A percentile compares a stretch with the other conserved stretches of the same genome.
Evolutionary conservation across 2,113 vertebrate species (phyloP).

Genomic region (Austrofundulus limnaeus): DNA sequence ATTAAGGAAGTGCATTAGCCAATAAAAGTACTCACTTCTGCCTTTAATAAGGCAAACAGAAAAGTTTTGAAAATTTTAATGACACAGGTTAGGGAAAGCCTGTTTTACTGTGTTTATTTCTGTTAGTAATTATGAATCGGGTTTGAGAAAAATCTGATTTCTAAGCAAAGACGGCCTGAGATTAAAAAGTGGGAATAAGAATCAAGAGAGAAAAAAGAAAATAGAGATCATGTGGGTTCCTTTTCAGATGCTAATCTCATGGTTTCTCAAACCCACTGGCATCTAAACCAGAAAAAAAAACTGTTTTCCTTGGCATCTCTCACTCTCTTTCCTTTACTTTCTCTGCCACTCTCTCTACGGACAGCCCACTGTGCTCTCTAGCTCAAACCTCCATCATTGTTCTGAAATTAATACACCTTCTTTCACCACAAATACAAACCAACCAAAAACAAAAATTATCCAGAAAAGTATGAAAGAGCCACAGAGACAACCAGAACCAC

Average conservation of each 20-base stretch:
- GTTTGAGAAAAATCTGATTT: background rate
- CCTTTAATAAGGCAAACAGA: too few relatives aligned
- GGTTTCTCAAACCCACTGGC: constrained; percentile 64
- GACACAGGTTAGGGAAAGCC: constrained; percentile 26
- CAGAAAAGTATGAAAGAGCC: constrained; percentile 30
- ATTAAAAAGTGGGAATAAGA: constrained; percentile 35
- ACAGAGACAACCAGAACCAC: constrained; percentile 17
- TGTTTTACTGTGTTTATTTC: constrained; percentile 1
- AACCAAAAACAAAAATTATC: constrained; percentile 13
- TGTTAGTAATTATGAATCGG: too few relatives aligned
- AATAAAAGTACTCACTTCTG: too few relatives aligned
- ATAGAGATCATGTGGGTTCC: constrained; percentile 35
- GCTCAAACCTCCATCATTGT: constrained; percentile 21
- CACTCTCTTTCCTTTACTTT: constrained; percentile 27
- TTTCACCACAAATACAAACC: constrained; percentile 51
- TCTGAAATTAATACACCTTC: constrained; percentile 35
- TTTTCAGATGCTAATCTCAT: constrained; percentile 74
- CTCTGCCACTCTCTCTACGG: constrained; percentile 32
- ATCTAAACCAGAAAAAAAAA: constrained; percentile 60
- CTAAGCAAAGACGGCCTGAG: constrained; percentile 56
- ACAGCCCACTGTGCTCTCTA: constrained; percentile 43
- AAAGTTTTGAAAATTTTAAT: too few relatives aligned
- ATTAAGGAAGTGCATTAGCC: too few relatives aligned
- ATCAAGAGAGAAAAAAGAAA: background rate
- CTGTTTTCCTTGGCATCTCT: constrained; percentile 73